phyloP scores from a whole-genome alignment of 2,797 vertebrate species.

The Okamejei kenojei region DNA sequence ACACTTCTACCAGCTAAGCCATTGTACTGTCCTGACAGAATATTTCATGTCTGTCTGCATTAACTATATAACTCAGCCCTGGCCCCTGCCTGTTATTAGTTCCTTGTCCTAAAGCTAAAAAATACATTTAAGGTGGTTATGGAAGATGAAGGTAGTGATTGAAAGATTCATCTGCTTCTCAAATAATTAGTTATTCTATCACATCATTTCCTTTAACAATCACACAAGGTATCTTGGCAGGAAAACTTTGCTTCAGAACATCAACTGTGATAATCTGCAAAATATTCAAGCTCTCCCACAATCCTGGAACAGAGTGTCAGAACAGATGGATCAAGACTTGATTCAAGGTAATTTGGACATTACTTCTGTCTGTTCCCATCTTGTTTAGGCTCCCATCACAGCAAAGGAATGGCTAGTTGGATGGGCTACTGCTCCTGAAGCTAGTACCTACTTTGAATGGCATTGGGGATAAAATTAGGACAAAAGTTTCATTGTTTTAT shows the following conservation, averaged over 20 bases:
- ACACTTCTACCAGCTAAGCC: too few relatives aligned
- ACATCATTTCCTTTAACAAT: conserved; percentile 47
- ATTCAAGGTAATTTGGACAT: conserved; percentile 49
- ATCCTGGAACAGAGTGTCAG: conserved; percentile 62
- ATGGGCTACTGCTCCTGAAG: background rate
- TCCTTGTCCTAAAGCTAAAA: background rate
- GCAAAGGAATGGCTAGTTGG: background rate
- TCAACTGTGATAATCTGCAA: conserved; percentile 57
- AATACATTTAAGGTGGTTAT: background rate
- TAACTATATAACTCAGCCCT: background rate
- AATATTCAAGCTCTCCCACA: conserved; percentile 59
- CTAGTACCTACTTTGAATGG: background rate
- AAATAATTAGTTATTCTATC: background rate
- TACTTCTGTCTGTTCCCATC: conserved; percentile 42
- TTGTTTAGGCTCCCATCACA: background rate
- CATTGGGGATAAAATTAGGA: too few relatives aligned
- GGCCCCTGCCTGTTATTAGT: background rate
- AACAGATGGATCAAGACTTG: conserved; percentile 41
- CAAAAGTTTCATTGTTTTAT: too few relatives aligned
- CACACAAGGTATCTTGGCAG: conserved; percentile 65
- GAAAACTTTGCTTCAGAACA: conserved; percentile 60
- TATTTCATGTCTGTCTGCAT: background rate
- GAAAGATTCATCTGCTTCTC: background rate
- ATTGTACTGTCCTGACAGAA: too few relatives aligned
- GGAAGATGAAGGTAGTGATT: background rate